These are phyloP conservation scores for Chiridota heheva DNA, from an alignment of 35 echinoderm and acorn worm species.

Conservation along the genomic window DNA sequence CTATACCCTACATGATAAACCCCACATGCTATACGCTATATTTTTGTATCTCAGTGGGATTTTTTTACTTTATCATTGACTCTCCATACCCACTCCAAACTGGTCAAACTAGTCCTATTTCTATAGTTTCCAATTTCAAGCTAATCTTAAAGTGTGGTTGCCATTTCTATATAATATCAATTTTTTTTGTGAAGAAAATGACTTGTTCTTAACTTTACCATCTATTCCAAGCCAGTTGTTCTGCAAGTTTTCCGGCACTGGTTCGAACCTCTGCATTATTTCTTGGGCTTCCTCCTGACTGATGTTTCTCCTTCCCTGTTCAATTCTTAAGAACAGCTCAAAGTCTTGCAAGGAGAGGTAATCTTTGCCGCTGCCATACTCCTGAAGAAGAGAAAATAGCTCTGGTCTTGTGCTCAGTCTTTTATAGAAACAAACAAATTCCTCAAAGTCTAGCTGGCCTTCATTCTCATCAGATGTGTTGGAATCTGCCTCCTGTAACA, in stretches of 20 bases:
- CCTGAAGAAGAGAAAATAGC: conserved; percentile 63
- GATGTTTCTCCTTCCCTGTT: conserved; percentile 56
- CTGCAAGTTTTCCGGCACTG: conserved; percentile 84
- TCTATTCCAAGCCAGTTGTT: conserved; percentile 88
- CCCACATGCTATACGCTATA: too few species aligned
- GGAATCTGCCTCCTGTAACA: conserved; percentile 80
- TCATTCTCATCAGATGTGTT: conserved; percentile 79
- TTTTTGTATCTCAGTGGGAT: too few species aligned
- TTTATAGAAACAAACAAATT: conserved; percentile 97
- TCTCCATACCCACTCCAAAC: not conserved
- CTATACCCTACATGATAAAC: too few species aligned
- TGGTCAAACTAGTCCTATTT: not conserved
- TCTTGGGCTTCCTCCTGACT: conserved; percentile 34
- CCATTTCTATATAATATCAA: too few species aligned
- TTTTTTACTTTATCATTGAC: too few species aligned
- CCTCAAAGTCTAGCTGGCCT: conserved; percentile 89
- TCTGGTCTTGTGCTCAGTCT: conserved; percentile 84
- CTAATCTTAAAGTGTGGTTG: too few species aligned
- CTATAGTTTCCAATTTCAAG: not conserved
- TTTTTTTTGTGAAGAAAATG: too few species aligned
- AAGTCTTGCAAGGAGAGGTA: conserved; percentile 77
- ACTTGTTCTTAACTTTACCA: too few species aligned
- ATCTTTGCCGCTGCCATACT: conserved; percentile 79
- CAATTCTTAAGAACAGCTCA: conserved; percentile 56
- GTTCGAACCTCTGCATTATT: conserved; percentile 81